phyloP scores from a whole-genome alignment of 2,113 vertebrate species.

The Boulengeromyrus knoepffleri region DNA sequence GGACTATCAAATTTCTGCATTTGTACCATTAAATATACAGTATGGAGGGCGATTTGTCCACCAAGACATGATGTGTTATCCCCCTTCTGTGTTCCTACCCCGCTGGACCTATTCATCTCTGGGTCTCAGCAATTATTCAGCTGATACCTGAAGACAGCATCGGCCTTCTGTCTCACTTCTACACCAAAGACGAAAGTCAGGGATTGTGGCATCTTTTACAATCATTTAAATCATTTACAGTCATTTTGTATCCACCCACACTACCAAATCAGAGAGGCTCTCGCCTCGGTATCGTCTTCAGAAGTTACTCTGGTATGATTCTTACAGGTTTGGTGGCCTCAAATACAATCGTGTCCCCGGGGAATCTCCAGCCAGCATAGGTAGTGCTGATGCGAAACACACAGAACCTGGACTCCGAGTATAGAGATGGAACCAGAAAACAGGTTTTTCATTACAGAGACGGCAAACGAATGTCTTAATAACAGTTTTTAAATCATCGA shows the following conservation, averaged over 20 bases:
- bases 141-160: background rate
- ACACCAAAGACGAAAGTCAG: background rate
- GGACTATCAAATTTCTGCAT: background rate
- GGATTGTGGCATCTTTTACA: background rate
- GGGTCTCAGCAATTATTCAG: background rate
- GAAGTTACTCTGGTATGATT: background rate
- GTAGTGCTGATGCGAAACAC: background rate
- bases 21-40: background rate
- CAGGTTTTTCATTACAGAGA: background rate
- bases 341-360: background rate
- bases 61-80: background rate
- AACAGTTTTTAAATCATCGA: background rate
- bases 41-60: conserved; percentile 21
- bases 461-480: background rate
- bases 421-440: background rate
- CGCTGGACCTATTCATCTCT: background rate
- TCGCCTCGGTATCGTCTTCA: background rate
- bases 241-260: background rate
- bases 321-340: background rate
- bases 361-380: background rate
- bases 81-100: background rate
- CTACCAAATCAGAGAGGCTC: background rate
- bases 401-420: background rate
- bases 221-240: background rate
- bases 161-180: background rate